Base-by-base conservation (phyloP, 2,113 vertebrate genomes). In the Nyctereutes procyonoides region DNA sequence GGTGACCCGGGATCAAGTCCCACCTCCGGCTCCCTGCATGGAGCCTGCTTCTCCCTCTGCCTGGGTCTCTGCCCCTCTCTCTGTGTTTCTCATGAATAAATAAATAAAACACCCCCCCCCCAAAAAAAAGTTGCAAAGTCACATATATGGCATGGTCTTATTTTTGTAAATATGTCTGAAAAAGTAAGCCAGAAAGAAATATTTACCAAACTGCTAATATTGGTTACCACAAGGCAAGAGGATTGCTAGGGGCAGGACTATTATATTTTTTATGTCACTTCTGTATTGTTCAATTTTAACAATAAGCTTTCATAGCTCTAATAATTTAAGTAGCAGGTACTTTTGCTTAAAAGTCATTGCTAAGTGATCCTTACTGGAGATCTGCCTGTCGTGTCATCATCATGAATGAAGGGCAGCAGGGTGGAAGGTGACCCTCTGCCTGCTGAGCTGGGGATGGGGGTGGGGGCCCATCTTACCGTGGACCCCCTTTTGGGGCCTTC, bases 321-420 rank as follows among this genome's bases (percentile, higher is more conserved):
- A 6, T 94, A 35, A 63, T 28, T 73, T 86, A 73, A 60, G n/a
- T 20, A 82, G 38, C 12, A 67, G 51, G 84, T 16, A n/a, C 28
- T 76, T 74, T 81, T 90, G 93, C 90, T 84, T 30, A 73, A 93
- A 93, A 91, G 67, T 77, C 51, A 60, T 58, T 90, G 79, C 32
- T 14, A 67, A 80, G 76, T 5, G 38, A 30, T 85, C 76, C 13
- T 56, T 85, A 14, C 2, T 4, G 73, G 56, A 74, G 19, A 26
- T 55, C 35, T 62, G 79, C 5, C 51, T 4, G 2, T 74, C 35
- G 2, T 3, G 20, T 13, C 30, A 28, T 62, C 19, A 7, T 35
- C 20, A 73, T 43, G 69, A 55, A 79, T 55, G 53, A 79, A 60
- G 60, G 24, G 7, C 65, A 22, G 26, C 4, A 15, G 82, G 5